phyloP scores from a whole-genome alignment of 2,888 invertebrate genomes.

The Elaeidobius kamerunicus region DNA sequence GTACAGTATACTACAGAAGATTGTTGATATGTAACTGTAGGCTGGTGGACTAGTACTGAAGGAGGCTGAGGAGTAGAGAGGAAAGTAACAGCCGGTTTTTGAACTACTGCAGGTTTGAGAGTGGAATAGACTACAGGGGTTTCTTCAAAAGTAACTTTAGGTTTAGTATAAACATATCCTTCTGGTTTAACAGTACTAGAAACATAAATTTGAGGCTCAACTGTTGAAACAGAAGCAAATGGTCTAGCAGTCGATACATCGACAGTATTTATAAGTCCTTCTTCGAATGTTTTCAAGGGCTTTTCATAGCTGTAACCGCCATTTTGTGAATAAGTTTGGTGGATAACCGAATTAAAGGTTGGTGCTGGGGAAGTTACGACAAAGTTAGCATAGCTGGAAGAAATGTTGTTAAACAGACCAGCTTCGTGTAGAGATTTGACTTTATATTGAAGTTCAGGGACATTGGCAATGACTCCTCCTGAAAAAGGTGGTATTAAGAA shows the following conservation, averaged over 20 bases:
- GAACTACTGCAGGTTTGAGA: constrained; percentile 1
- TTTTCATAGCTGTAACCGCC: constrained; percentile 47
- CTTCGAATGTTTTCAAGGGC: constrained; percentile 44
- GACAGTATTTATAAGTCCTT: constrained; percentile 36
- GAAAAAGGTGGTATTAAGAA: constrained; percentile 1
- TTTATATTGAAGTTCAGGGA: constrained; percentile 45
- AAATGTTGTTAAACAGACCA: constrained; percentile 32
- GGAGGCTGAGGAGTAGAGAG: not conserved
- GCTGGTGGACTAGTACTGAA: constrained; percentile 1
- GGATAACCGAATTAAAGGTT: not conserved
- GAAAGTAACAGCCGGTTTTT: not conserved
- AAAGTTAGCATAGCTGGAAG: constrained; percentile 33
- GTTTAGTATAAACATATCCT: constrained; percentile 33
- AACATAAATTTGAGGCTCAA: constrained; percentile 20
- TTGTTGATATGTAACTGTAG: constrained; percentile 4
- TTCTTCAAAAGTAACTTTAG: no score
- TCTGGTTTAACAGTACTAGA: constrained; percentile 46
- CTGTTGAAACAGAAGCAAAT: constrained; percentile 11
- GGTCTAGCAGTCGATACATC: constrained; percentile 19
- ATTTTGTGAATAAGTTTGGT: constrained; percentile 18
- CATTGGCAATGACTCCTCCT: constrained; percentile 45
- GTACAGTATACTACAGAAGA: constrained; percentile 1
- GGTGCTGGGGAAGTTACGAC: constrained; percentile 34
- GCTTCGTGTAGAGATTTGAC: constrained; percentile 29
- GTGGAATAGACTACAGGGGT: constrained; percentile 6